phyloP scores from a whole-genome alignment of 2,888 invertebrate genomes.

The Meteorus cinctellus region DNA sequence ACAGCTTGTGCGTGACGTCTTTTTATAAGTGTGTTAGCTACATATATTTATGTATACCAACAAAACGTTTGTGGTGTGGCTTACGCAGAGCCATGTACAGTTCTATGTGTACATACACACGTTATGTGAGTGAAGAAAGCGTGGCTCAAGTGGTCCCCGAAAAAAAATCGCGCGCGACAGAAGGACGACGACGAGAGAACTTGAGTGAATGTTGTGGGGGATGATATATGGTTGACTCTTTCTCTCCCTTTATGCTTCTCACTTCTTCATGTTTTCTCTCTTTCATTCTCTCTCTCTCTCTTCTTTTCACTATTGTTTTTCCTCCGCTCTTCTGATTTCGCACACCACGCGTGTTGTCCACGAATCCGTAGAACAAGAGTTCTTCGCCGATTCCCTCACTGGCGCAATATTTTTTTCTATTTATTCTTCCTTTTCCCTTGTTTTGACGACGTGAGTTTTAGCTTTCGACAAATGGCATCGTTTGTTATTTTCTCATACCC shows the following conservation, averaged over 20 bases:
- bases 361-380: constrained; percentile 52
- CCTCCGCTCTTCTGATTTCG: not conserved
- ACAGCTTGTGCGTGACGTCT: constrained; percentile 70
- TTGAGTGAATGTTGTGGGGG: constrained; percentile 24
- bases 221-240: constrained; percentile 29
- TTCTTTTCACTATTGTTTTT: not conserved
- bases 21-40: constrained; percentile 69
- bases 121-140: constrained; percentile 34
- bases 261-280: not conserved
- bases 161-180: not conserved
- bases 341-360: constrained; percentile 6
- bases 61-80: constrained; percentile 51
- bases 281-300: constrained; percentile 4
- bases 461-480: constrained; percentile 47
- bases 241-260: not conserved
- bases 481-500: constrained; percentile 39
- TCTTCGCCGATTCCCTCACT: constrained; percentile 17
- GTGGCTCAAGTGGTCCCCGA: constrained; percentile 38
- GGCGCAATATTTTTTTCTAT: not conserved
- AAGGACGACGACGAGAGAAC: constrained; percentile 28
- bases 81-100: constrained; percentile 17
- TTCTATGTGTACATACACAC: constrained; percentile 16
- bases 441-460: constrained; percentile 5
- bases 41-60: constrained; percentile 41
- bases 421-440: not conserved